Evolutionary conservation across 2,888 invertebrate genomes (phyloP), one percentile per base, ranked within the genome.

Genomic region (Yponomeuta evonymella): DNA sequence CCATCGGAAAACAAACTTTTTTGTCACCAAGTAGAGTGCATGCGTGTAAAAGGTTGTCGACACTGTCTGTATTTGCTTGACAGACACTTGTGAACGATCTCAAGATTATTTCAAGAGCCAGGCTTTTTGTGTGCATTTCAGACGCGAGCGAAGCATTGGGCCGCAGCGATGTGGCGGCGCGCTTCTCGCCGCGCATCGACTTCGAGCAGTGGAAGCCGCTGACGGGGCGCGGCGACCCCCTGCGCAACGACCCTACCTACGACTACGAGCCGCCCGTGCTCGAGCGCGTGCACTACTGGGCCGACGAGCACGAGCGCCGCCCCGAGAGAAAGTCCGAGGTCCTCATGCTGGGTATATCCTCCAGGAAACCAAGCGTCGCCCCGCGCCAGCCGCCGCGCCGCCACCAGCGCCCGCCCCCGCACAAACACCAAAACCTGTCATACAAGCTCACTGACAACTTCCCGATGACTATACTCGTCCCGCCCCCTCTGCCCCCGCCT

Each of bases 161-260:
- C 69, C 79, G 81, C 10, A 83, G 80, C 71, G 83, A 79, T 11
- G 73, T 87, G 66, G 81, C 86, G 10, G 86, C 91, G 11, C 83
- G 94, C 73, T 95, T 96, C 79, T 94, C 95, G 1, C 96, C 96
- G 1, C 94, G 96, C 15, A 94, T 96, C 94, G 96, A 96, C 81
- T 96, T 96, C 83, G 96, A 96, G 78, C 96, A 96, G 84, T 97
- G 96, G 97, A 96, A 95, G 74, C 97, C 97, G 0, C 75, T 92
- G 73, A 93, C 97, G 66, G 97, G 96, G 6, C 94, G 95, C 71
- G 96, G 96, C 0, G 96, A 97, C 84, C 96, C 96, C 0, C 82
- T 97, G 67, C 96, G 96, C 78, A 96, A 96, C 80, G 96, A 97
- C 81, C 97, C 97, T 10, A 97, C 97, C 0, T 96, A 95, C 82